Percentiles rank a stretch among this genome's conserved stretches.
These are phyloP conservation scores for Pararge aegeria DNA, from an alignment of 1,140 invertebrate species.

Conservation along the genomic window DNA sequence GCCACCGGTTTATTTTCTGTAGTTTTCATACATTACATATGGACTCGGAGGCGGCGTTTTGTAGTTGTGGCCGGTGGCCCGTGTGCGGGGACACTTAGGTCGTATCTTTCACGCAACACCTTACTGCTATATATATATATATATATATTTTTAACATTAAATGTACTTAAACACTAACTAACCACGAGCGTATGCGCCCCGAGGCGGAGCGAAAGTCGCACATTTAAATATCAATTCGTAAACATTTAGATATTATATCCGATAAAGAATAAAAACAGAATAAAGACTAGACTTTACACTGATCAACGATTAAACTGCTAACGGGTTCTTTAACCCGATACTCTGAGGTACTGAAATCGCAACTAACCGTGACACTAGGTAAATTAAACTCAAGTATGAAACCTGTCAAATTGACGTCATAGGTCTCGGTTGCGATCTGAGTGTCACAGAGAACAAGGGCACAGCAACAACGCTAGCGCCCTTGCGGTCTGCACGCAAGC, in stretches of 20 bases:
- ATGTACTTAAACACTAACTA: slow-evolving; percentile 73
- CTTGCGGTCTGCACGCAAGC: background rate
- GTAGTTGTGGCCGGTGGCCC: too few species aligned
- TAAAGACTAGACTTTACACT: slow-evolving; percentile 81
- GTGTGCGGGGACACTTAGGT: too few species aligned
- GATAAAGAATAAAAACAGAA: slow-evolving; percentile 76
- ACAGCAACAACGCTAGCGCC: slow-evolving; percentile 56
- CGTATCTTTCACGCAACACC: too few species aligned
- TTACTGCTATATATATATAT: slow-evolving; percentile 34
- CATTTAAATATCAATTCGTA: slow-evolving; percentile 75
- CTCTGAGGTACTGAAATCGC: background rate
- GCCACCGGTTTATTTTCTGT: too few species aligned
- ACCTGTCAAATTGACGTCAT: background rate
- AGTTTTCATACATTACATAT: too few species aligned
- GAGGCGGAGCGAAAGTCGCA: slow-evolving; percentile 50
- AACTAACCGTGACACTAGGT: background rate
- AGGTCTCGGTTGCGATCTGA: background rate
- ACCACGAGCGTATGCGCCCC: slow-evolving; percentile 67
- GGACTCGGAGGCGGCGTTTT: too few species aligned
- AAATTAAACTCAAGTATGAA: too few species aligned
- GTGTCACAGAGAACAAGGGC: background rate
- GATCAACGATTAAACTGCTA: slow-evolving; percentile 74
- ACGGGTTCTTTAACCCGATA: slow-evolving; percentile 24
- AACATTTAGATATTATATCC: slow-evolving; percentile 67
- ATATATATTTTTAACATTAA: slow-evolving; percentile 54